These are phyloP conservation scores for Dermatemys mawii DNA, from an alignment of 2,113 vertebrate species.

Conservation along the genomic window DNA sequence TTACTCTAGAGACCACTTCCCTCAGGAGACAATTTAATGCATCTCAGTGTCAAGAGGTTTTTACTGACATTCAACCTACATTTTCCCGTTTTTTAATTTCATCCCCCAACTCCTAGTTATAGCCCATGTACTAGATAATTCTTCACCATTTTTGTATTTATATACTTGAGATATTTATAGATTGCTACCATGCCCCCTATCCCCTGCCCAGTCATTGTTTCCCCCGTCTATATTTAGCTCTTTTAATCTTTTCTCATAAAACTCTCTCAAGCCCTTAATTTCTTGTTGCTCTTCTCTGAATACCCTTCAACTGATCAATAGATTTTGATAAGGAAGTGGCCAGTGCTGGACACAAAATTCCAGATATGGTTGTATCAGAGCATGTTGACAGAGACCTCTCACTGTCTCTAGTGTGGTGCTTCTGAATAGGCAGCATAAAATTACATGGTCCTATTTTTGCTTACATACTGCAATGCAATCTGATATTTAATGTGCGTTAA, in stretches of 20 bases:
- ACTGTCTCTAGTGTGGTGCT: neutral
- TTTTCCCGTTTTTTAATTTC: neutral
- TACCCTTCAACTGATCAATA: neutral
- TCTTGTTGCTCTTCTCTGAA: neutral
- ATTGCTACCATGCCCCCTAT: constrained; percentile 25
- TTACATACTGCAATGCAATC: neutral
- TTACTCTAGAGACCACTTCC: neutral
- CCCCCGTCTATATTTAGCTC: neutral
- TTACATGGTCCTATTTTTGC: neutral
- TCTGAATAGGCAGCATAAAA: neutral
- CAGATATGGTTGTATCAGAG: neutral
- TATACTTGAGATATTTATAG: constrained; percentile 62
- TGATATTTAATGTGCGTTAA: neutral
- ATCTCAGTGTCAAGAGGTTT: neutral
- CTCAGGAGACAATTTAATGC: neutral
- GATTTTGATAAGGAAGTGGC: neutral
- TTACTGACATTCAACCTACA: neutral
- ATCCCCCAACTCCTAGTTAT: constrained; percentile 42
- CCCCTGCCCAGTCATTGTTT: constrained; percentile 11
- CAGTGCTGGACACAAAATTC: neutral
- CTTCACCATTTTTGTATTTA: constrained; percentile 48
- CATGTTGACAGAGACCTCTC: rapidly evolving
- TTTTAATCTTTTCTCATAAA: constrained; percentile 60
- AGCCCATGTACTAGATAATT: constrained; percentile 24
- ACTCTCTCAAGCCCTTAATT: neutral